These are phyloP conservation scores for Neopipo cinnamomea DNA, from an alignment of 2,113 vertebrate species.

Conservation along the genomic window DNA sequence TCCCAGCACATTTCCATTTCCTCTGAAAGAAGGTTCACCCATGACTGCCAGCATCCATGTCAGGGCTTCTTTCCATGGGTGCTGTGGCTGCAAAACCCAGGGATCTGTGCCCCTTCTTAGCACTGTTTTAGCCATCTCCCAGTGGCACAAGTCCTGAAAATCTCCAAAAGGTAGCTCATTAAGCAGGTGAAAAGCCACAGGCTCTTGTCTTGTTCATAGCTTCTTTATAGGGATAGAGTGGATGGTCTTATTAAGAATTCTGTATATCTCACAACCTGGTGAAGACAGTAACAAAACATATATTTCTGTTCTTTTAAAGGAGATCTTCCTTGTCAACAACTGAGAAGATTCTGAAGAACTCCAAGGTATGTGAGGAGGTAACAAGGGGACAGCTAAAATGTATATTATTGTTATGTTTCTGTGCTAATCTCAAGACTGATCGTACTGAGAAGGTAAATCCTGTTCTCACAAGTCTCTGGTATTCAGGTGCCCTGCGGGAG, in stretches of 20 bases:
- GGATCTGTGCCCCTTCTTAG: background rate
- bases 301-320: background rate
- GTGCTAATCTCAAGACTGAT: background rate
- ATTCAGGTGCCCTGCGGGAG: conserved; percentile 26
- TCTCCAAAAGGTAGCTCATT: background rate
- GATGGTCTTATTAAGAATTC: background rate
- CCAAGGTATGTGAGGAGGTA: background rate
- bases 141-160: background rate
- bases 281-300: background rate
- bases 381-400: background rate
- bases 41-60: conserved; percentile 30
- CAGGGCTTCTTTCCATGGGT: conserved; percentile 31
- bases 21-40: conserved; percentile 66
- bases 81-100: conserved; percentile 5
- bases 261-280: background rate
- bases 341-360: background rate
- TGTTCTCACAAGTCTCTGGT: background rate
- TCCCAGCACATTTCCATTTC: conserved; percentile 62
- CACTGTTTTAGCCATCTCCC: background rate
- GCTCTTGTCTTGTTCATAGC: background rate
- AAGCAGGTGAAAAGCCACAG: background rate
- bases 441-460: background rate
- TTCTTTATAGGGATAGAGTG: background rate
- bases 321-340: background rate
- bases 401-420: background rate